Evolutionary conservation across 2,888 invertebrate species (phyloP).

Genomic region (Drosophila gaucha): DNA sequence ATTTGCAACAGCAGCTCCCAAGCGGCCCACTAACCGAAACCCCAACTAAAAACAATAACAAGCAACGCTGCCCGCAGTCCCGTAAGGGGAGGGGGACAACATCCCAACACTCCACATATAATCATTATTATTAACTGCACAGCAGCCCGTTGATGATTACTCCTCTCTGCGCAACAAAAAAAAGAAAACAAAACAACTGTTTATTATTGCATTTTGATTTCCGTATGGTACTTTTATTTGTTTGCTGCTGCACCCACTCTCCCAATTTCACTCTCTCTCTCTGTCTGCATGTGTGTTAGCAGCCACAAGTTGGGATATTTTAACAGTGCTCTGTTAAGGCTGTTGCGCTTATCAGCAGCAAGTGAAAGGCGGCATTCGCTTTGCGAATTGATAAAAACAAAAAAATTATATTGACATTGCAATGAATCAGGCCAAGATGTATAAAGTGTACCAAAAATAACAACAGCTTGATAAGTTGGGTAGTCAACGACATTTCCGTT

Average conservation of each 20-base stretch:
- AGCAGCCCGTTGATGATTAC: constrained; percentile 53
- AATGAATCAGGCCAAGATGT: constrained; percentile 29
- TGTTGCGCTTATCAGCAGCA: constrained; percentile 45
- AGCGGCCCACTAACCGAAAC: constrained; percentile 77
- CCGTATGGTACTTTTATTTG: constrained; percentile 60
- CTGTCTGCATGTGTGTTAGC: background rate
- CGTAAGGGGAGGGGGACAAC: constrained; percentile 15
- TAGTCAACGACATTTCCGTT: constrained; percentile 33
- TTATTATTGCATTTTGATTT: constrained; percentile 77
- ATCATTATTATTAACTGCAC: constrained; percentile 50
- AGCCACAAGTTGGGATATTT: constrained; percentile 50
- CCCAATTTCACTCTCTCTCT: constrained; percentile 35
- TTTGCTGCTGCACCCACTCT: constrained; percentile 29
- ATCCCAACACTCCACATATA: constrained; percentile 42
- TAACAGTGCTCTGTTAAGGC: constrained; percentile 66
- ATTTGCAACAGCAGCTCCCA: constrained; percentile 51
- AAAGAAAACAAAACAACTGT: constrained; percentile 51
- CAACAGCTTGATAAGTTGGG: constrained; percentile 7
- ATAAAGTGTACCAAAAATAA: background rate
- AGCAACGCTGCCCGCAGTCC: constrained; percentile 54
- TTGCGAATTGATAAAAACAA: constrained; percentile 34
- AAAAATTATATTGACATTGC: constrained; percentile 6
- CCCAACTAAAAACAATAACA: constrained; percentile 60
- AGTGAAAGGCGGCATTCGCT: constrained; percentile 1
- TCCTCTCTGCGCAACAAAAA: constrained; percentile 36